These are phyloP conservation scores for Oreochromis grahami DNA, from an alignment of 2,797 vertebrate species.

Conservation along the genomic window DNA sequence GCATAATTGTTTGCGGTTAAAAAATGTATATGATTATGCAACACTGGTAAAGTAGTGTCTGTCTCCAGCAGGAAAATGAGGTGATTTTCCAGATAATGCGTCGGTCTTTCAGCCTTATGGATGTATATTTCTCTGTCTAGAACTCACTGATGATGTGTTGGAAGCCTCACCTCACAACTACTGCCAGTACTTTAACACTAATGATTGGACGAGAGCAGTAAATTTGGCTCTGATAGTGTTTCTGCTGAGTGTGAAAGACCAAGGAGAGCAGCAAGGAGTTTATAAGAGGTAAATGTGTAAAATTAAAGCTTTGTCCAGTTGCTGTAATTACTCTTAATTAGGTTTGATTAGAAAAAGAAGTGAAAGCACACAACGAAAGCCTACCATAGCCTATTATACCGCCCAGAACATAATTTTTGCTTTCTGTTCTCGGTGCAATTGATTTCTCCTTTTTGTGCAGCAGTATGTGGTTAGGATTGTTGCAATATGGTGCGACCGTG, in stretches of 20 bases:
- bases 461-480: conserved; percentile 33
- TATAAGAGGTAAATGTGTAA: not conserved
- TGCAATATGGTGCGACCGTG: conserved; percentile 30
- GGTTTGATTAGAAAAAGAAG: not conserved
- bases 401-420: not conserved
- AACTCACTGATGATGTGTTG: conserved; percentile 46
- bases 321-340: conserved; percentile 19
- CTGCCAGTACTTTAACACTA: conserved; percentile 26
- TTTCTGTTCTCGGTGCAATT: conserved; percentile 15
- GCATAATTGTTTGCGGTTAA: not conserved
- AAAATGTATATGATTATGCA: not conserved
- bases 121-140: conserved; percentile 21
- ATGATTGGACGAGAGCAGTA: conserved; percentile 31
- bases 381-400: not conserved
- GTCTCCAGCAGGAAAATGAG: fast-evolving
- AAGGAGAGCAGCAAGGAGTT: not conserved
- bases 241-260: not conserved
- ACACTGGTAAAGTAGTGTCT: not conserved
- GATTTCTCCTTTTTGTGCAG: conserved; percentile 10
- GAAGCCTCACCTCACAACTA: conserved; percentile 22
- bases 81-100: not conserved
- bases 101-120: not conserved
- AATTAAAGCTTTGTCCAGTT: not conserved
- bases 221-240: conserved; percentile 13
- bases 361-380: not conserved